phyloP scores from a whole-genome alignment of 2,888 invertebrate species.

The Sarcophaga caerulescens region DNA sequence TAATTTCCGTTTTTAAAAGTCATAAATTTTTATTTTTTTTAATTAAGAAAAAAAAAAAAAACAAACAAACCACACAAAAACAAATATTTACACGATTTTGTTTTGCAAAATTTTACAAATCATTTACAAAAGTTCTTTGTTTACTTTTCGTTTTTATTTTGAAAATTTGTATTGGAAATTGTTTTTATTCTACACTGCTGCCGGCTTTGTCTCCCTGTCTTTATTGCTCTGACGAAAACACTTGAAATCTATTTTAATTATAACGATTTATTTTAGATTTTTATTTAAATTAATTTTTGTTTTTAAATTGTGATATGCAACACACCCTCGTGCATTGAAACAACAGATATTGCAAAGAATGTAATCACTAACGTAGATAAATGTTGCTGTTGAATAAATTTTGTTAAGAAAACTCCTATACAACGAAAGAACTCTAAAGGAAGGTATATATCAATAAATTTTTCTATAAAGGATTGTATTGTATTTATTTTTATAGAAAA shows the following conservation, averaged over 20 bases:
- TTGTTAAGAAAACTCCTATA: background rate
- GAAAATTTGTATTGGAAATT: slow-evolving; percentile 46
- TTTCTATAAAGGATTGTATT: too few species aligned
- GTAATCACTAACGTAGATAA: background rate
- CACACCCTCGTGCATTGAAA: slow-evolving; percentile 37
- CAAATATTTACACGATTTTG: background rate
- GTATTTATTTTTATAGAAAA: too few species aligned
- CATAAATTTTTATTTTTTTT: slow-evolving; percentile 2
- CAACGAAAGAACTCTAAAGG: too few species aligned
- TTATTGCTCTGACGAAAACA: background rate
- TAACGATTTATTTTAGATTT: slow-evolving; percentile 19
- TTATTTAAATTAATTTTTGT: background rate
- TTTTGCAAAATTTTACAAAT: slow-evolving; percentile 14
- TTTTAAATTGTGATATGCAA: background rate
- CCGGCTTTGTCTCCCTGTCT: slow-evolving; percentile 2
- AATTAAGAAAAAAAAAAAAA: background rate
- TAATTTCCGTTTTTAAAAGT: slow-evolving; percentile 36
- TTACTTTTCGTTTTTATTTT: slow-evolving; percentile 3
- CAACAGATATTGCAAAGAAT: slow-evolving; percentile 1
- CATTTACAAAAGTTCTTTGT: slow-evolving; percentile 16
- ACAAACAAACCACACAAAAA: too few species aligned
- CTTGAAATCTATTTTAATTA: slow-evolving; percentile 43
- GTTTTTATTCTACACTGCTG: background rate
- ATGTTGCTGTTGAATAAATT: too few species aligned
- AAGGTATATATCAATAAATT: too few species aligned